Percentiles rank a stretch among this genome's conserved stretches.
Evolutionary conservation across 2,888 invertebrate species (phyloP).

Genomic region (Athripsodes cinereus): DNA sequence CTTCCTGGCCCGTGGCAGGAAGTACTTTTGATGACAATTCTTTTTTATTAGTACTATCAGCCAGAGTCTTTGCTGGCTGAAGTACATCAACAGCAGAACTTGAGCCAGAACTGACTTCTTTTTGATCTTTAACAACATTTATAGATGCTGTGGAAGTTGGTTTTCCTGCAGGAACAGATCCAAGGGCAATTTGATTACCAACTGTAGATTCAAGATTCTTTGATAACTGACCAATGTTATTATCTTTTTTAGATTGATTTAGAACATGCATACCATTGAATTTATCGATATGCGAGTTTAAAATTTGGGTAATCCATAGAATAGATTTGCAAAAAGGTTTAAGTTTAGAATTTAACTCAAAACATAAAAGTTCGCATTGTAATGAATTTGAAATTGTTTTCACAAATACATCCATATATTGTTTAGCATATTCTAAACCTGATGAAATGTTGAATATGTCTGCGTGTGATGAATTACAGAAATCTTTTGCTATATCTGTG

Average conservation of each 20-base stretch:
- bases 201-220: too few relatives aligned
- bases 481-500: constrained; percentile 6
- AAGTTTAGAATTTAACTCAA: background rate
- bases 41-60: too few relatives aligned
- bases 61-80: too few relatives aligned
- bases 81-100: too few relatives aligned
- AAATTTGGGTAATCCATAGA: constrained; percentile 6
- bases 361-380: background rate
- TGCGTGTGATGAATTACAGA: constrained; percentile 2
- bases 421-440: background rate
- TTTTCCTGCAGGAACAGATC: too few relatives aligned
- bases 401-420: constrained; percentile 6
- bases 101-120: too few relatives aligned
- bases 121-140: too few relatives aligned
- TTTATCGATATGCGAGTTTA: background rate
- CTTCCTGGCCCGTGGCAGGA: too few relatives aligned
- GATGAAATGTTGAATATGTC: background rate
- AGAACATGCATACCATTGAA: background rate
- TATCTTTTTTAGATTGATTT: background rate
- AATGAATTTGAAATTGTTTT: background rate
- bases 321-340: constrained; percentile 16
- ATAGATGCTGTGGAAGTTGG: too few relatives aligned
- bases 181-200: too few relatives aligned
- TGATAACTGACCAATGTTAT: too few relatives aligned
- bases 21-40: too few relatives aligned